phyloP scores from a whole-genome alignment of 2,797 vertebrate species.

The Sphaeramia orbicularis region DNA sequence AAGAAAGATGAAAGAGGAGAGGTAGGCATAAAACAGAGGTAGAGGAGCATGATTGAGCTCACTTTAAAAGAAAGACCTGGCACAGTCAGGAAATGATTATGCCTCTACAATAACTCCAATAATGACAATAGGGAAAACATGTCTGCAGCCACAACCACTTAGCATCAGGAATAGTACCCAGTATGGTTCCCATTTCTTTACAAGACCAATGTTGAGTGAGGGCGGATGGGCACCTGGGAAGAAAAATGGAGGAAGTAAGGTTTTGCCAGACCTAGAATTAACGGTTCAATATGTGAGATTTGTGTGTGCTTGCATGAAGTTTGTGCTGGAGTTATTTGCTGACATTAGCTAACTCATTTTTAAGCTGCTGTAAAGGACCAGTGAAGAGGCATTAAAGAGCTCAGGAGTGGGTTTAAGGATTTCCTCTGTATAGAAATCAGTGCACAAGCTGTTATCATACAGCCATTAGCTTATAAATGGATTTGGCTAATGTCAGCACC shows the following conservation, averaged over 20 bases:
- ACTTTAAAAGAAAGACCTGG: constrained; percentile 57
- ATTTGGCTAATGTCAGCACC: too few species aligned
- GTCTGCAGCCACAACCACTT: constrained; percentile 75
- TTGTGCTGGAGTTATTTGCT: too few species aligned
- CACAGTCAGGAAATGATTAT: constrained; percentile 81
- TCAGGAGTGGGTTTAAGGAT: too few species aligned
- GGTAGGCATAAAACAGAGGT: constrained; percentile 42
- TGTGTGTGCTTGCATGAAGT: too few species aligned
- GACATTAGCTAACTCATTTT: too few species aligned
- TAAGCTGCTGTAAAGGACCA: too few species aligned
- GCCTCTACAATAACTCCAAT: constrained; percentile 76
- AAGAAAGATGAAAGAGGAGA: constrained; percentile 51
- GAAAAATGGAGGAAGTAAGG: constrained; percentile 33
- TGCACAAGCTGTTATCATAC: too few species aligned
- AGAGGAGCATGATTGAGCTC: constrained; percentile 42
- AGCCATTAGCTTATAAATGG: too few species aligned
- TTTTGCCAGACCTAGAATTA: constrained; percentile 18
- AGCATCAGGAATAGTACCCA: constrained; percentile 61
- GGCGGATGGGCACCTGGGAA: constrained; percentile 32
- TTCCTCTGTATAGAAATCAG: too few species aligned
- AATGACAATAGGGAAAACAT: constrained; percentile 77
- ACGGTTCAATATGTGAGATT: too few species aligned
- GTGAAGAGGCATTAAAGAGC: too few species aligned
- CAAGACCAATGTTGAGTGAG: constrained; percentile 15
- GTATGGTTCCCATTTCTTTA: constrained; percentile 66